Conservation (phyloP, 2,888 invertebrate species). For the Acleris laterana region DNA sequence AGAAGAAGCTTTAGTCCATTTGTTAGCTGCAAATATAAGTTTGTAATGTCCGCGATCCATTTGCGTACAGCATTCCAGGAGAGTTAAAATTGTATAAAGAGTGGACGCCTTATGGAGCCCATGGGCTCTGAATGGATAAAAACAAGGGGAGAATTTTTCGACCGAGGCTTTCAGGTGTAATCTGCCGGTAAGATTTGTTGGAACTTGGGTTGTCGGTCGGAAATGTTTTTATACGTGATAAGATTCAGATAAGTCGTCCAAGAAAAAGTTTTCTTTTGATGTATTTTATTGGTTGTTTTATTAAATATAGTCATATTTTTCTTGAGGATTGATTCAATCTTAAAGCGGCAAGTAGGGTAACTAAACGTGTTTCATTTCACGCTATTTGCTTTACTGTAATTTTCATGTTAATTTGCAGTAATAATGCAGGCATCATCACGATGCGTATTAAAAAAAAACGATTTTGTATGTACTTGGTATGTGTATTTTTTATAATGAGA, state of each 20-base stretch:
- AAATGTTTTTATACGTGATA: constrained; percentile 9
- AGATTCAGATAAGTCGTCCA: constrained; percentile 7
- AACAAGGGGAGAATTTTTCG: constrained; percentile 7
- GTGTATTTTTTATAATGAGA: too few species aligned
- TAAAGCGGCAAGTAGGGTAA: background rate
- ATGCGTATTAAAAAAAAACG: too few species aligned
- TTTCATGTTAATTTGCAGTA: too few species aligned
- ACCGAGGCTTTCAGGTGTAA: constrained; percentile 18
- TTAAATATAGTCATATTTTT: background rate
- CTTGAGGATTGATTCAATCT: background rate
- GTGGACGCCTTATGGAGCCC: background rate
- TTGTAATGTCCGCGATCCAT: constrained; percentile 18
- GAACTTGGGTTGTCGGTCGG: constrained; percentile 6
- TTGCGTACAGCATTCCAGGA: constrained; percentile 4
- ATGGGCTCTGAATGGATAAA: background rate
- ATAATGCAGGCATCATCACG: too few species aligned
- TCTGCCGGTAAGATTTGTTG: constrained; percentile 13
- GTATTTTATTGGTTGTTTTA: background rate
- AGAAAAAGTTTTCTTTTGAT: constrained; percentile 9
- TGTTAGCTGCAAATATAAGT: constrained; percentile 4
- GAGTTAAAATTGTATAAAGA: background rate
- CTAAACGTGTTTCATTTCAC: too few species aligned
- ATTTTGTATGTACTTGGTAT: too few species aligned
- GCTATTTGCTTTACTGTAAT: too few species aligned
- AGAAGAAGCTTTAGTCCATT: background rate